Conservation (phyloP, 2,113 vertebrate species). For the Corythornis cristatus region DNA sequence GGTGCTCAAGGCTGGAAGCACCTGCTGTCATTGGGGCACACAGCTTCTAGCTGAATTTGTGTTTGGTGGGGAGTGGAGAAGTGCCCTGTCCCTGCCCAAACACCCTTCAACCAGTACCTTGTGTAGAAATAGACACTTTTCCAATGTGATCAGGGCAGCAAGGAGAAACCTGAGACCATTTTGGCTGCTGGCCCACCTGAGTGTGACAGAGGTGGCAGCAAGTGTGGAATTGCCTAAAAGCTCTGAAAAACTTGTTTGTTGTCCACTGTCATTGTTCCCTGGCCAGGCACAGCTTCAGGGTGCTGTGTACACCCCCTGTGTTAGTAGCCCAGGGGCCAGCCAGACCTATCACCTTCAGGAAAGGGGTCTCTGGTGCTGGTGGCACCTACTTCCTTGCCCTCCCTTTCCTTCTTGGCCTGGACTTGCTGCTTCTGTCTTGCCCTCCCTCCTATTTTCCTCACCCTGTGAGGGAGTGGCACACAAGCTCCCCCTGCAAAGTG, state of each 20-base stretch:
- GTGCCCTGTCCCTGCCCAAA: fast-evolving
- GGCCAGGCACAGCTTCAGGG: fast-evolving
- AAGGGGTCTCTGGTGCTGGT: not conserved
- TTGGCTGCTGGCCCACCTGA: not conserved
- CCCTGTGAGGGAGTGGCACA: fast-evolving
- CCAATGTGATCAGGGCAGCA: not conserved
- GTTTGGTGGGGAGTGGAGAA: fast-evolving
- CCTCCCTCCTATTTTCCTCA: fast-evolving
- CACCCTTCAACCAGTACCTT: not conserved
- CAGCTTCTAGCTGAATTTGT: not conserved
- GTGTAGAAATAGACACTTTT: not conserved
- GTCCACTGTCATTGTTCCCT: not conserved
- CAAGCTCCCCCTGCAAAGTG: not conserved
- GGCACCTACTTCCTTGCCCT: not conserved
- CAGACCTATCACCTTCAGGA: not conserved
- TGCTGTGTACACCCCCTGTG: fast-evolving
- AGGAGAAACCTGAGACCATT: not conserved
- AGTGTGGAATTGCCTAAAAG: not conserved
- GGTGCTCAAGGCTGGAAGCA: not conserved
- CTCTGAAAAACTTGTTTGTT: not conserved
- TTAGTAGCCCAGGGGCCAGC: not conserved
- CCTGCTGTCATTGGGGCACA: not conserved
- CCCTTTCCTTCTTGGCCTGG: not conserved
- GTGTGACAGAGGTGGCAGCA: not conserved
- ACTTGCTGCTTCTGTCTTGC: not conserved